These are phyloP conservation scores for Onychostruthus taczanowskii DNA, from an alignment of 2,113 vertebrate genomes.

Conservation along the genomic window DNA sequence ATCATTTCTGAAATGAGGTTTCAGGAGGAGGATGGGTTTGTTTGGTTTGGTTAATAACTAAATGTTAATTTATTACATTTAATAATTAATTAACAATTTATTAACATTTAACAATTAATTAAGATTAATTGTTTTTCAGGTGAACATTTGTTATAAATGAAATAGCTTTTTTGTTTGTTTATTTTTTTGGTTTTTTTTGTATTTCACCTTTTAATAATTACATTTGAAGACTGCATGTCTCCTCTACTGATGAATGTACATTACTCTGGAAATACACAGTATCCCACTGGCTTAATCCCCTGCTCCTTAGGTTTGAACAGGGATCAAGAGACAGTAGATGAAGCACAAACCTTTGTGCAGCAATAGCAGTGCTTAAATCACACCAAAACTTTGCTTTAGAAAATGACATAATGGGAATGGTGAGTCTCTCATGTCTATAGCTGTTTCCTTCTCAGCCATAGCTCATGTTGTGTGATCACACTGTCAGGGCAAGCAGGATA, in stretches of 20 bases:
- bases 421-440: slow-evolving; percentile 22
- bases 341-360: background rate
- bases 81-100: no score
- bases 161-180: background rate
- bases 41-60: background rate
- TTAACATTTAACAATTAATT: no score
- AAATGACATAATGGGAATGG: slow-evolving; percentile 53
- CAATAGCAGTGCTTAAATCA: slow-evolving; percentile 47
- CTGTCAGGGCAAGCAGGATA: background rate
- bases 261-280: background rate
- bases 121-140: background rate
- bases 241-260: background rate
- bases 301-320: background rate
- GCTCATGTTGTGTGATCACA: background rate
- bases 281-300: background rate
- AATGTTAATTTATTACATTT: background rate
- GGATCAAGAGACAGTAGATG: background rate
- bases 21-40: background rate
- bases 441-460: slow-evolving; percentile 27
- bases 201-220: background rate
- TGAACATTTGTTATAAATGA: background rate
- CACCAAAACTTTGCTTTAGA: background rate
- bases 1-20: background rate
- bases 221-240: background rate
- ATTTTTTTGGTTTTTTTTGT: accelerated